Base-by-base conservation (phyloP, 1,140 invertebrate species). In the Stegodyphus dumicola region DNA sequence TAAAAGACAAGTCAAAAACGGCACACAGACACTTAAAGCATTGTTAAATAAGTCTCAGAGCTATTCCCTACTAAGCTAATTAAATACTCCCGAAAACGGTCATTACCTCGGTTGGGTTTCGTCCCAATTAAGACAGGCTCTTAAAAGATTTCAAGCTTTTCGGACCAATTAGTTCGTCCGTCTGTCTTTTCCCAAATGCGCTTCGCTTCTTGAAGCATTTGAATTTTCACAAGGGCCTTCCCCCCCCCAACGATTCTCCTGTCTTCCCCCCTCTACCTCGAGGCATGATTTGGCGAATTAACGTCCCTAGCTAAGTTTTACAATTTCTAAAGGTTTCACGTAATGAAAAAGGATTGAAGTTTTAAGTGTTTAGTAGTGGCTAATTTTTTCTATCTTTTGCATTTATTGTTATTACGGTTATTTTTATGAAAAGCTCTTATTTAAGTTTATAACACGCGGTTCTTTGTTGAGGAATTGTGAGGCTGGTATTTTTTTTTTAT, bases 291-390 rank as follows among this genome's bases (percentile, higher is more conserved):
- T 83, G 80, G 80, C 80, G 80, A 83, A 83, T 83, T 83, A 83
- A 48, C 80, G 71, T 83, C 54, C 80, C 48, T 71, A 56, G 54
- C 80, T 60, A 83, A 75, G 71, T 83, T 83, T 83, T 83, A 83
- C 80, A 83, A 83, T 52, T 77, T 83, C 80, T 83, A 75, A 75
- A 81, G 78, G 53, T 67, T 80, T 80, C 66, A 6, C 18, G 52
- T 83, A 83, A 83, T 83, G 80, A 83, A 83, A 83, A 83, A 83
- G 80, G 80, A 83, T 83, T 75, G 80, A 83, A 83, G 80, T 83
- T 83, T 83, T 83, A 75, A 83, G 80, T 65, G 80, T 81, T 81
- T 81, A 69, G 33, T 33, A 33, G 78, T 51, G 69, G 78, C 66
- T 51, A 65, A 15, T 49, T 48, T 33, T 13, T 49, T 54, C 7